A percentile compares a stretch with the other conserved stretches of the same genome.
These are phyloP conservation scores for Pogonomyrmex barbatus DNA, from an alignment of 1,140 invertebrate genomes.

Conservation along the genomic window DNA sequence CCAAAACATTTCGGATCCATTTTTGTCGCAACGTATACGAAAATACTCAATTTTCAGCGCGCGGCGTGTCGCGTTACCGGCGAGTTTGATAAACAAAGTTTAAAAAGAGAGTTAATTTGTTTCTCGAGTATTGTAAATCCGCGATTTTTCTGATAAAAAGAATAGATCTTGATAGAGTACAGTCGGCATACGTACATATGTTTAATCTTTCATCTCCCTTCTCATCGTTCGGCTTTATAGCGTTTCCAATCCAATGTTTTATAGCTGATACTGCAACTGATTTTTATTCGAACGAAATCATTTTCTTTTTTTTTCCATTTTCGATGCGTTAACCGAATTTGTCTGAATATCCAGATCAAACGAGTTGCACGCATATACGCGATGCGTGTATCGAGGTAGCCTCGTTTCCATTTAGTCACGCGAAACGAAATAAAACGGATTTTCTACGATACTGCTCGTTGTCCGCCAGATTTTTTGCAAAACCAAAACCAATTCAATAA, in stretches of 20 bases:
- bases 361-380: background rate
- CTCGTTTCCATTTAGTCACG: constrained; percentile 46
- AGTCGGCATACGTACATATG: background rate
- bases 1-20: constrained; percentile 15
- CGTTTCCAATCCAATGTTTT: background rate
- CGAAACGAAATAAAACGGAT: constrained; percentile 49
- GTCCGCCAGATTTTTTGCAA: constrained; percentile 16
- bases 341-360: background rate
- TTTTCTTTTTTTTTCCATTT: background rate
- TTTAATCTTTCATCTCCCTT: background rate
- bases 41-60: constrained; percentile 2
- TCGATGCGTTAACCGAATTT: constrained; percentile 22
- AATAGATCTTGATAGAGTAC: background rate
- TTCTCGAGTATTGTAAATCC: background rate
- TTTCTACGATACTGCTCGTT: constrained; percentile 8
- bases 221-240: background rate
- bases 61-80: background rate
- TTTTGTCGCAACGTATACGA: background rate
- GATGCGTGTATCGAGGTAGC: constrained; percentile 15
- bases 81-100: constrained; percentile 10
- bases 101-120: background rate
- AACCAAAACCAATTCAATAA: background rate
- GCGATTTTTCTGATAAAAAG: background rate
- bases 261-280: background rate
- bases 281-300: constrained; percentile 18